These are phyloP conservation scores for Dendrolimus houi DNA, from an alignment of 2,888 invertebrate species.

Conservation along the genomic window DNA sequence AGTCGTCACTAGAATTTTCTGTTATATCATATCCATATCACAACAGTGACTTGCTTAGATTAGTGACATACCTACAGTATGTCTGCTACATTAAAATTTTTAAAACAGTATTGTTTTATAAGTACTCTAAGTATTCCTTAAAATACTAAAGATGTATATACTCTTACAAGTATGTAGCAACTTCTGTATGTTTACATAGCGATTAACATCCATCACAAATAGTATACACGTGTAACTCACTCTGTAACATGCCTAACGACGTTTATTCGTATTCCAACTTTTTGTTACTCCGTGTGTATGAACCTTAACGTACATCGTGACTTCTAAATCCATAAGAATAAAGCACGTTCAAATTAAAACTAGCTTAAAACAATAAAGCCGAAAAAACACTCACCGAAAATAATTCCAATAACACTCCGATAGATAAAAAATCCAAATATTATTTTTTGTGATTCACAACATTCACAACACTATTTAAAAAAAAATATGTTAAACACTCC, in stretches of 20 bases:
- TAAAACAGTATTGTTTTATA: too few species aligned
- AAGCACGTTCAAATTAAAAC: constrained; percentile 23
- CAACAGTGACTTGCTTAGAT: too few species aligned
- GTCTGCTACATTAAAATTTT: too few species aligned
- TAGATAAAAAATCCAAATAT: constrained; percentile 23
- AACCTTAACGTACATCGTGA: background rate
- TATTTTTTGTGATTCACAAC: constrained; percentile 7
- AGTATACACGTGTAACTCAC: too few species aligned
- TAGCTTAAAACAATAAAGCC: constrained; percentile 17
- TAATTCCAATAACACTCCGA: constrained; percentile 18
- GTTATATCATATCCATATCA: too few species aligned
- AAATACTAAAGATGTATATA: too few species aligned
- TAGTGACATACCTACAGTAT: too few species aligned
- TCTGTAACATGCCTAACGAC: background rate
- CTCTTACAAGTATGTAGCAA: too few species aligned
- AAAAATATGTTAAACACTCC: constrained; percentile 15
- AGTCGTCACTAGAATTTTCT: too few species aligned
- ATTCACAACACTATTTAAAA: constrained; percentile 10
- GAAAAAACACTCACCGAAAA: constrained; percentile 45
- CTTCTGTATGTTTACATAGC: too few species aligned
- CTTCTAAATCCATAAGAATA: constrained; percentile 14
- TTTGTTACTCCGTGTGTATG: background rate
- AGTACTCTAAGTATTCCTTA: too few species aligned
- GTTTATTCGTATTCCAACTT: background rate
- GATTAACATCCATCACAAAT: too few species aligned